Percentiles rank a stretch among this genome's conserved stretches.
phyloP scores from a whole-genome alignment of 2,113 vertebrate species.

The Erpornis zantholeuca region DNA sequence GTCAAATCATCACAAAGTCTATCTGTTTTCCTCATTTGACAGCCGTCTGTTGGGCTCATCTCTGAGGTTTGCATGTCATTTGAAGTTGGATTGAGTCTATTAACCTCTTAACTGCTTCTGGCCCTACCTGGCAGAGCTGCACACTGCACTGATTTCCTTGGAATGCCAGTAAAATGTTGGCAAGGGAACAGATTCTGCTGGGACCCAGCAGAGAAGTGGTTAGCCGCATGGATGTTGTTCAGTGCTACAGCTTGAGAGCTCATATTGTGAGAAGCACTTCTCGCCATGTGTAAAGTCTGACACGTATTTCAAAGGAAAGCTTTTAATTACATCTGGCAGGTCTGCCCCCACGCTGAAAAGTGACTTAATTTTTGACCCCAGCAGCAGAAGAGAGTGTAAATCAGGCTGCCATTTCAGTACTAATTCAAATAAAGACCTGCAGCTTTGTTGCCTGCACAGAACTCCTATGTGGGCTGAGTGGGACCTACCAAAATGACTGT shows the following conservation, averaged over 20 bases:
- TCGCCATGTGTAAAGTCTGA: conserved; percentile 51
- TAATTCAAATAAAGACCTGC: not conserved
- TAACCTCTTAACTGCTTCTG: conserved; percentile 45
- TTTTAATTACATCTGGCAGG: conserved; percentile 50
- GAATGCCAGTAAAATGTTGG: conserved; percentile 49
- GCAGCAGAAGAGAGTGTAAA: not conserved
- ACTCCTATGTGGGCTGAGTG: not conserved
- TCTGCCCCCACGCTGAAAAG: not conserved
- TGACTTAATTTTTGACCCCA: conserved; percentile 49
- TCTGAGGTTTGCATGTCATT: not conserved
- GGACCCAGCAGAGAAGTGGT: conserved; percentile 55
- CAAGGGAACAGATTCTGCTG: conserved; percentile 38
- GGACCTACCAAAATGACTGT: not conserved
- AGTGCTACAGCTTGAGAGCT: conserved; percentile 23
- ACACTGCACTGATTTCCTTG: not conserved
- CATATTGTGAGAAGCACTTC: conserved; percentile 47
- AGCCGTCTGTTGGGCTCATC: not conserved
- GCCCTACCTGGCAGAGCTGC: conserved; percentile 30
- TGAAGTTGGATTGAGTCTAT: conserved; percentile 15
- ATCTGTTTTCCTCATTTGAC: conserved; percentile 34
- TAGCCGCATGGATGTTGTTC: conserved; percentile 39
- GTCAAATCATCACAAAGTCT: conserved; percentile 24
- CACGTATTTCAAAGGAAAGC: conserved; percentile 59
- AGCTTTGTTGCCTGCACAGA: not conserved
- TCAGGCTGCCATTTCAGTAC: not conserved